A percentile compares a stretch with the other conserved stretches of the same genome.
These are phyloP conservation scores for Lasioglossum figueresi DNA, from an alignment of 2,888 invertebrate species.

Conservation along the genomic window DNA sequence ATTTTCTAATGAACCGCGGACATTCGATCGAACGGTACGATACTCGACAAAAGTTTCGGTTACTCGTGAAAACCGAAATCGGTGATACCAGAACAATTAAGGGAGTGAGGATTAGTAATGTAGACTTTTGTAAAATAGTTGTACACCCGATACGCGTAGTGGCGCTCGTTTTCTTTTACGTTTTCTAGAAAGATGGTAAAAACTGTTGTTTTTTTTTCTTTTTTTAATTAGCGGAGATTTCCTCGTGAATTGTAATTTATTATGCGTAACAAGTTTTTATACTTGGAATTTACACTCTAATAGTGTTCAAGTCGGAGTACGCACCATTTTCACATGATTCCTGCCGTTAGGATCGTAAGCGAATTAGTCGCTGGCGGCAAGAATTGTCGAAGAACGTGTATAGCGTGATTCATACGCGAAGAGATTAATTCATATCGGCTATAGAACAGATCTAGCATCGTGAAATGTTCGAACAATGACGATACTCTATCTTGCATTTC, in stretches of 20 bases:
- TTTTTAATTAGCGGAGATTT: conserved; percentile 42
- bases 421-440: conserved; percentile 48
- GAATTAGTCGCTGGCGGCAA: not conserved
- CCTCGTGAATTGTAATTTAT: conserved; percentile 62
- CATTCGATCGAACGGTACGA: not conserved
- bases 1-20: conserved; percentile 35
- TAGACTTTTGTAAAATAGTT: conserved; percentile 69
- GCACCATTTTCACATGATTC: conserved; percentile 2
- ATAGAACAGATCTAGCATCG: conserved; percentile 30
- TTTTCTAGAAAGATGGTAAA: conserved; percentile 25
- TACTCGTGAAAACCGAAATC: conserved; percentile 20
- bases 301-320: conserved; percentile 15
- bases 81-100: conserved; percentile 34
- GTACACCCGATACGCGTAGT: conserved; percentile 38
- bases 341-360: not conserved
- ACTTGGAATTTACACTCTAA: conserved; percentile 33
- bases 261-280: conserved; percentile 55
- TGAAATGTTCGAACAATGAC: conserved; percentile 24
- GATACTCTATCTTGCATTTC: conserved; percentile 28
- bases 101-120: conserved; percentile 54
- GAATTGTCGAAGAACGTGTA: conserved; percentile 5
- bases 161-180: conserved; percentile 40
- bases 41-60: conserved; percentile 16
- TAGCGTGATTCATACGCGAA: conserved; percentile 8
- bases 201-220: conserved; percentile 8